Conservation (phyloP, 2,888 invertebrate species). For the Chironomus riparius region DNA sequence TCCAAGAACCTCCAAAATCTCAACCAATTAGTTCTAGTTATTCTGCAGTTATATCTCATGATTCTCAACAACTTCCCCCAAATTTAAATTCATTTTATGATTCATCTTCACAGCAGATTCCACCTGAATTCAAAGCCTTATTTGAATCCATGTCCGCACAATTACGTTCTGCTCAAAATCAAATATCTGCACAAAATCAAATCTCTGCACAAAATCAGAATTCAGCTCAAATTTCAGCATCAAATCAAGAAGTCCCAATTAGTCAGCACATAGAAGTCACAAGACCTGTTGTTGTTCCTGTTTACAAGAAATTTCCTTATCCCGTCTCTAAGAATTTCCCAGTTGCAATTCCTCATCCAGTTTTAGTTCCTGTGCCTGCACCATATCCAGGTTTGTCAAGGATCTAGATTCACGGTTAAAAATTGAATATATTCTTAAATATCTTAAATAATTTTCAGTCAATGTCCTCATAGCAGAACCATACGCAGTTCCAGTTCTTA, state of each 20-base stretch:
- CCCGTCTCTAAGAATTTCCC: conserved; percentile 31
- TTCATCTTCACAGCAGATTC: not conserved
- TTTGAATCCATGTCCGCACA: not conserved
- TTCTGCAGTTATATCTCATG: not conserved
- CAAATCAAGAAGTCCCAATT: conserved; percentile 33
- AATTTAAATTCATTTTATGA: not conserved
- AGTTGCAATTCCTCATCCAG: conserved; percentile 47
- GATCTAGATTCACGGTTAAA: no score
- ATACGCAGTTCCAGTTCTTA: conserved; percentile 47
- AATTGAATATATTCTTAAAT: no score
- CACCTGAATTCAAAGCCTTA: not conserved
- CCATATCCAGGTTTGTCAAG: conserved; percentile 39
- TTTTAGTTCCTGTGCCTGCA: conserved; percentile 46
- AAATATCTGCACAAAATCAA: no score
- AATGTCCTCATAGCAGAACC: conserved; percentile 48
- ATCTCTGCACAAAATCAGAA: no score
- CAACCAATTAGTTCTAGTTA: not conserved
- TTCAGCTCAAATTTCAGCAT: not conserved
- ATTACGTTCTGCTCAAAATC: no score
- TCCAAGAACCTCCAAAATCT: not conserved
- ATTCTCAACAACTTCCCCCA: not conserved
- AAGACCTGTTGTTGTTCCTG: conserved; percentile 39
- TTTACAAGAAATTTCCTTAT: conserved; percentile 21
- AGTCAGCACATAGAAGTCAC: conserved; percentile 48
- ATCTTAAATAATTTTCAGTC: conserved; percentile 32